phyloP scores from a whole-genome alignment of 35 echinoderm and acorn worm genomes.

The Hemicentrotus pulcherrimus region DNA sequence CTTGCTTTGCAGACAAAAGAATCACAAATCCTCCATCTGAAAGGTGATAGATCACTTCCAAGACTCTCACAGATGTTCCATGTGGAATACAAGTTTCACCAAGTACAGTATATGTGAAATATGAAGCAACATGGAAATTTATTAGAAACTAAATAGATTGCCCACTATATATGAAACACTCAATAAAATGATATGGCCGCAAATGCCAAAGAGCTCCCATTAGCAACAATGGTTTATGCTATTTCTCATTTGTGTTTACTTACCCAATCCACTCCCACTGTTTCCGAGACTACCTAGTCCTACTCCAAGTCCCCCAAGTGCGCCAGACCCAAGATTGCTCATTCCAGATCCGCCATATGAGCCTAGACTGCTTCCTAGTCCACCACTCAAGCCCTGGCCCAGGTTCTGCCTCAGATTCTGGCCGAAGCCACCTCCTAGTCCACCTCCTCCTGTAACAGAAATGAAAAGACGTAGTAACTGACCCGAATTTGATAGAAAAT shows the following conservation, averaged over 20 bases:
- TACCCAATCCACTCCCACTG: slow-evolving; percentile 47
- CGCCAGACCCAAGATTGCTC: slow-evolving; percentile 38
- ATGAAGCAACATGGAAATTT: too few relatives aligned
- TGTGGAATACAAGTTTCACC: too few relatives aligned
- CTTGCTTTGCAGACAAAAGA: too few relatives aligned
- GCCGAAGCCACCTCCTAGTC: slow-evolving; percentile 40
- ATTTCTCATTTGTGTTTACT: background rate
- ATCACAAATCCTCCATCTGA: too few relatives aligned
- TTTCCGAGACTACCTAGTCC: slow-evolving; percentile 35
- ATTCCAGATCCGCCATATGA: slow-evolving; percentile 30
- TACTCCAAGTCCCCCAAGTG: slow-evolving; percentile 47
- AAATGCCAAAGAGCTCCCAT: background rate
- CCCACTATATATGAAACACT: too few relatives aligned
- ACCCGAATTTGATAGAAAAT: background rate
- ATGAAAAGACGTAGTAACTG: background rate
- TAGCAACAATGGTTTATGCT: too few relatives aligned
- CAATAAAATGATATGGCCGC: too few relatives aligned
- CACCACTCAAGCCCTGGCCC: slow-evolving; percentile 11
- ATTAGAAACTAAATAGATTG: too few relatives aligned
- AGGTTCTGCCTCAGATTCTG: slow-evolving; percentile 31
- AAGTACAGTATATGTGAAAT: too few relatives aligned
- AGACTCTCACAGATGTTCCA: too few relatives aligned
- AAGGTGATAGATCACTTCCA: too few relatives aligned
- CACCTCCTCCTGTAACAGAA: background rate
- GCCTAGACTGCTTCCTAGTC: slow-evolving; percentile 42